A percentile compares a stretch with the other conserved stretches of the same genome.
Evolutionary conservation across 1,140 invertebrate genomes (phyloP).

Genomic region (Acromyrmex charruanus): DNA sequence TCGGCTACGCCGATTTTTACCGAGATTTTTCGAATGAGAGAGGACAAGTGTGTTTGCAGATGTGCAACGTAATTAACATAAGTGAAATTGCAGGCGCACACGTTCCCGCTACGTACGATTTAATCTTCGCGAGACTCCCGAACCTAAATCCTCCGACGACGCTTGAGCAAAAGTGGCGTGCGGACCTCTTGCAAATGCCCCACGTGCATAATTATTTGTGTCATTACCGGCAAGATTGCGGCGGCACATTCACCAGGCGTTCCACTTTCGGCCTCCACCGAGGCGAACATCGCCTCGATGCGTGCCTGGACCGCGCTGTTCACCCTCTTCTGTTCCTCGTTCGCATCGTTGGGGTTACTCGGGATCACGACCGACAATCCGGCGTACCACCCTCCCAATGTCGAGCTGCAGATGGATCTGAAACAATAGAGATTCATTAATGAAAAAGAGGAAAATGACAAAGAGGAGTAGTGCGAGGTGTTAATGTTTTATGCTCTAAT

Average conservation of each 20-base stretch:
- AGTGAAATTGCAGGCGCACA: slow-evolving; percentile 79
- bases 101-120: not conserved
- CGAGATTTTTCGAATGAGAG: slow-evolving; percentile 58
- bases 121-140: not conserved
- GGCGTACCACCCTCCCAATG: slow-evolving; percentile 78
- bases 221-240: slow-evolving; percentile 83
- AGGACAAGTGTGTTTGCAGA: slow-evolving; percentile 35
- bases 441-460: not conserved
- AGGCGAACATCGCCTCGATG: slow-evolving; percentile 94
- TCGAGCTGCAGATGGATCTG: slow-evolving; percentile 83
- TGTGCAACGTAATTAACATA: slow-evolving; percentile 79
- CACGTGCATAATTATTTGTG: slow-evolving; percentile 49
- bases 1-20: slow-evolving; percentile 2
- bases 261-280: slow-evolving; percentile 91
- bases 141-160: not conserved
- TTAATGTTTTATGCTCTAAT: not conserved
- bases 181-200: not conserved
- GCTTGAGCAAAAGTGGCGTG: not conserved
- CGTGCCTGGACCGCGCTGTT: slow-evolving; percentile 93
- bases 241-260: slow-evolving; percentile 84
- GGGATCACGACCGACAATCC: slow-evolving; percentile 71
- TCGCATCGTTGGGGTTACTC: slow-evolving; percentile 67
- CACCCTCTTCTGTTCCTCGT: slow-evolving; percentile 84
- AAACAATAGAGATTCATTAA: not conserved
- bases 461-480: not conserved